Percentiles rank a stretch among this genome's conserved stretches.
phyloP scores from a whole-genome alignment of 2,888 invertebrate genomes.

The Macrophya alboannulata region DNA sequence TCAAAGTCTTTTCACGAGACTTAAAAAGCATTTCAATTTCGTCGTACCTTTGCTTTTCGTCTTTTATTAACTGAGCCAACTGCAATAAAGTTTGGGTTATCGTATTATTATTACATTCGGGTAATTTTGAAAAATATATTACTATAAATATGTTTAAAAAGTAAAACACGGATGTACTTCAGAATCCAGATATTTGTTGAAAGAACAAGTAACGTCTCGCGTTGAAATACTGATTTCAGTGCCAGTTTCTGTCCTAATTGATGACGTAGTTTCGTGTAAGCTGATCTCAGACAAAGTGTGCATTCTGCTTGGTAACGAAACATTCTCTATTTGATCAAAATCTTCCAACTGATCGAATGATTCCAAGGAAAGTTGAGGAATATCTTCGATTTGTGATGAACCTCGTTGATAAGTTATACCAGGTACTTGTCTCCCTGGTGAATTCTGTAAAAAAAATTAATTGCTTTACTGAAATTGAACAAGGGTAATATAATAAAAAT shows the following conservation, averaged over 20 bases:
- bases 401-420: constrained; percentile 71
- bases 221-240: constrained; percentile 79
- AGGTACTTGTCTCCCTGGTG: constrained; percentile 64
- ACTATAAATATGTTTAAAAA: no score
- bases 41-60: constrained; percentile 86
- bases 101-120: background rate
- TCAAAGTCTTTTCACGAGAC: constrained; percentile 85
- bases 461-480: background rate
- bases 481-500: background rate
- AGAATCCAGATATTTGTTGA: constrained; percentile 77
- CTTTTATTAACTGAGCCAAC: constrained; percentile 85
- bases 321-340: constrained; percentile 74
- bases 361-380: constrained; percentile 71
- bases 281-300: constrained; percentile 78
- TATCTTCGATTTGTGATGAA: constrained; percentile 64
- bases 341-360: constrained; percentile 74
- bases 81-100: constrained; percentile 64
- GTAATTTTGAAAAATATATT: no score
- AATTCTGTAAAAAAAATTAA: constrained; percentile 26
- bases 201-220: constrained; percentile 77
- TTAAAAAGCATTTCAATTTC: constrained; percentile 86
- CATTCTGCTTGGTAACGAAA: constrained; percentile 75
- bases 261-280: constrained; percentile 78
- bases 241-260: constrained; percentile 78
- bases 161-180: constrained; percentile 67